Base-by-base conservation (phyloP, 2,113 vertebrate genomes). In the Mormoops blainvillei region DNA sequence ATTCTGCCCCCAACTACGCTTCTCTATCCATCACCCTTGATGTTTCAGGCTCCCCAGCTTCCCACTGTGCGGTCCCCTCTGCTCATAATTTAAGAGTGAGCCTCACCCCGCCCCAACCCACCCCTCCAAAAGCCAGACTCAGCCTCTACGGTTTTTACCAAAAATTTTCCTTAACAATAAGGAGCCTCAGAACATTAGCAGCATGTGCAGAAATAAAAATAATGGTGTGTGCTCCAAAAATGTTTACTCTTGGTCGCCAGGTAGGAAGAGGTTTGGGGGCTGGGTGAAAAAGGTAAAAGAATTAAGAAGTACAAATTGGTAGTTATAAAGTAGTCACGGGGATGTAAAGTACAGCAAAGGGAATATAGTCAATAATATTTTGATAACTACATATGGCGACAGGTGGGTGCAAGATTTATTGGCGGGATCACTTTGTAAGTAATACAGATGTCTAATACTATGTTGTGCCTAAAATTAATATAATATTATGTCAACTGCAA, bases 131-230 rank as follows among this genome's bases (percentile, higher is more conserved):
- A 89, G 52, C n/a, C 78, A 67, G 74, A 45, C 68, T 45, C 38
- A 7, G 15, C 65, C 81, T 19, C 76, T 68, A 82, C 7, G 45
- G 58, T 38, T 78, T 77, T 67, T 36, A 70, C 68, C 82, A 88
- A 77, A 71, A n/a, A 71, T 84, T 43, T 85, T 45, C 36, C 83
- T 91, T 67, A 83, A 68, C 16, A 68, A 77, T 78, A 74, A 73
- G 14, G 56, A 78, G 50, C 28, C 22, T 84, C 15, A 31, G 68
- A 87, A 80, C 33, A 11, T 68, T 24, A 28, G 16, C 45, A 83
- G 20, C 70, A 56, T 8, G 14, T 45, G 31, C 58, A 92, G 63
- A 96, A 97, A 95, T 87, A 78, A 83, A 56, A 94, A 54, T 11
- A 58, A 45, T 31, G 19, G 38, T 20, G 18, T 83, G 56, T 83